Evolutionary conservation across 1,140 invertebrate species (phyloP), one percentile per base, ranked within the genome.

Genomic region (Drosophila arizonae): DNA sequence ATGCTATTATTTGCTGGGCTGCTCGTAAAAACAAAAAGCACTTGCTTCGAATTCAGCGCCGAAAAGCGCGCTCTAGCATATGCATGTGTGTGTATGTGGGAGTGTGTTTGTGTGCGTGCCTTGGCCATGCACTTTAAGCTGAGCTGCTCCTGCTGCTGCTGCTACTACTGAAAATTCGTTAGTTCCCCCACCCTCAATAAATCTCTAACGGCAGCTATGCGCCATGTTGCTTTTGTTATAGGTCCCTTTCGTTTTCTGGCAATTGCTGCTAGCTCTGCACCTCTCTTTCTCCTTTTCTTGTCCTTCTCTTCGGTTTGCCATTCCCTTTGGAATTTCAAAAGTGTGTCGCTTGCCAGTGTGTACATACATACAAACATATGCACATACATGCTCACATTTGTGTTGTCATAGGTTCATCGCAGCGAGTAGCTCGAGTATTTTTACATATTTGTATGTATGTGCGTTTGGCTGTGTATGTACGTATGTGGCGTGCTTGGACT

Each of bases 121-220:
- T 58, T 60, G 63, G 62, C 52, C 58, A 46, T 76, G 82, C 81
- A 87, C 81, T 86, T 86, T 87, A 79, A 86, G 86, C 78, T 81
- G 57, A 79, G 76, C 68, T 67, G 61, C 78, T 72, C 10, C 36
- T 72, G 60, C 36, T 72, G 76, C 68, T 67, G 64, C 78, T 72
- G 11, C 33, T 72, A 60, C 33, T 72, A 60, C 79, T 69, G 21
- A 61, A 72, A 61, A 68, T 72, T 67, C 55, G 70, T 72, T 68
- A 61, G 24, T 17, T 50, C 15, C 36, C 69, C 24, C 39, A 26
- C 51, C 28, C 33, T 24, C n/a, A 21, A 52, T 39, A 46, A 72
- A 41, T 68, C 70, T 56, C 70, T 50, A 61, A 60, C 50, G 70
- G 64, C 70, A 72, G 60, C 56, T 68, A 61, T 61, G 50, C 64